Evolutionary conservation across 2,797 vertebrate species (phyloP).

Genomic region (Zalophus californianus): DNA sequence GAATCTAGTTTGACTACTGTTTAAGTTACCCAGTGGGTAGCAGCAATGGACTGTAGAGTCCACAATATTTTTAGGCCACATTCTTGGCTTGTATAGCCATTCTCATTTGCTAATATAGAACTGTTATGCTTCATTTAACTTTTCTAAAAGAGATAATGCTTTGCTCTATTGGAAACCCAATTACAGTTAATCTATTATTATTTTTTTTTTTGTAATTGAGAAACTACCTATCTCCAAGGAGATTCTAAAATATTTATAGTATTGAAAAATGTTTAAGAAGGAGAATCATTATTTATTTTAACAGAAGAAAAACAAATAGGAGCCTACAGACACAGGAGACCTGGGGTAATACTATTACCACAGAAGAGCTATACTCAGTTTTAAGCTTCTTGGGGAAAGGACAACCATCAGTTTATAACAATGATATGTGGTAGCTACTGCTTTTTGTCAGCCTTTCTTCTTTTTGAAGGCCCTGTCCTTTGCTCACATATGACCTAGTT

Average conservation of each 20-base stretch:
- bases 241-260: background rate
- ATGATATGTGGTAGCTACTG: background rate
- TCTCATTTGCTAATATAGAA: conserved; percentile 41
- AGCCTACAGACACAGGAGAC: background rate
- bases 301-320: background rate
- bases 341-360: background rate
- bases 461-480: background rate
- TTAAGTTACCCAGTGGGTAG: background rate
- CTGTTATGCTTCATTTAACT: background rate
- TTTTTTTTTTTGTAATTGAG: background rate
- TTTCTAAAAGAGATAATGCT: conserved; percentile 43
- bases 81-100: conserved; percentile 37
- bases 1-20: conserved; percentile 25
- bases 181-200: background rate
- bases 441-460: background rate
- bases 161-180: background rate
- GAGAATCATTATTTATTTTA: conserved; percentile 29
- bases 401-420: background rate
- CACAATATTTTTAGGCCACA: background rate
- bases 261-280: background rate
- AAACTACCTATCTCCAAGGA: background rate
- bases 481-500: background rate
- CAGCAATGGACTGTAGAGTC: background rate
- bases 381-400: conserved; percentile 11
- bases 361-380: background rate